Conservation (phyloP, 1,140 invertebrate genomes). For the Aphaenogaster floridana region DNA sequence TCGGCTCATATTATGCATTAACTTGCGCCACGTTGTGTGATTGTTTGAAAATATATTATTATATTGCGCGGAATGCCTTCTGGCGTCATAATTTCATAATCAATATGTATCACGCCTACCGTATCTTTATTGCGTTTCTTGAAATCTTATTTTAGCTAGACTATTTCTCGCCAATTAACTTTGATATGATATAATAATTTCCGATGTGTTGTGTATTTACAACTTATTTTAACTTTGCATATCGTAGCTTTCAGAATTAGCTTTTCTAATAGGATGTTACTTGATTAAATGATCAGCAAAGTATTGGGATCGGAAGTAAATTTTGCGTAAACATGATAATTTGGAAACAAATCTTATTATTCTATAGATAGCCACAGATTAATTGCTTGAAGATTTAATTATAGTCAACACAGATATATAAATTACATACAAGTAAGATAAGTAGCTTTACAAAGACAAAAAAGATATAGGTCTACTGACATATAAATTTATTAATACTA, state of each 20-base stretch:
- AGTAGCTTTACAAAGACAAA: not conserved
- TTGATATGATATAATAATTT: not conserved
- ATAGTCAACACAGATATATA: not conserved
- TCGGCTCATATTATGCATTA: constrained; percentile 25
- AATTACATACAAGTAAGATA: not conserved
- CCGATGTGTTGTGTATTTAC: not conserved
- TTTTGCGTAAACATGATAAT: not conserved
- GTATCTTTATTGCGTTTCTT: not conserved
- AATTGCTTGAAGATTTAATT: not conserved
- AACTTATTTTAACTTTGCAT: not conserved
- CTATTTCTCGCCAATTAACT: not conserved
- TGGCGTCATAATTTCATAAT: constrained; percentile 41
- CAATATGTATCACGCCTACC: constrained; percentile 10
- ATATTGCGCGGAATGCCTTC: not conserved
- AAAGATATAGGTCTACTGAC: not conserved
- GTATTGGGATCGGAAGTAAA: not conserved
- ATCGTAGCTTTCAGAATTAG: not conserved
- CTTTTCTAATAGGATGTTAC: not conserved
- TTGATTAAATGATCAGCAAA: not conserved
- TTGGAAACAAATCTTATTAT: constrained; percentile 3
- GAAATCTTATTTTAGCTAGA: not conserved
- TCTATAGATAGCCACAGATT: not conserved
- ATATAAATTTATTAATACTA: not conserved
- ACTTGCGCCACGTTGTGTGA: constrained; percentile 21
- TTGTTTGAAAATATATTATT: constrained; percentile 51